Conservation (phyloP, 2,888 invertebrate genomes). For the Macropis europaea region DNA sequence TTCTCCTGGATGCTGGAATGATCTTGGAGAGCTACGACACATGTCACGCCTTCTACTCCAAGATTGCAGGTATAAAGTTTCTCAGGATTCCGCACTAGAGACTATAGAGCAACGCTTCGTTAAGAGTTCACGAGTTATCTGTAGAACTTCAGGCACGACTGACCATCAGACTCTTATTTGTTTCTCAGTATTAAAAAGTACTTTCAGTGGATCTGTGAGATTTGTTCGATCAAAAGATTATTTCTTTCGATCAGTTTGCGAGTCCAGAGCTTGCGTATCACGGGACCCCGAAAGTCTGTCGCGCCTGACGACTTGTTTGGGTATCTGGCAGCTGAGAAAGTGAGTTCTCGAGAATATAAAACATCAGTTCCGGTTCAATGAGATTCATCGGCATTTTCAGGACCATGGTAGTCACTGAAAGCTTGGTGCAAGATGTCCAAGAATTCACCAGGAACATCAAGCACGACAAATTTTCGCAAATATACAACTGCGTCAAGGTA, state of each 20-base stretch:
- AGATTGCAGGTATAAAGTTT: conserved; percentile 50
- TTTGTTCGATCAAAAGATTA: too few species aligned
- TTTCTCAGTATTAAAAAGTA: too few species aligned
- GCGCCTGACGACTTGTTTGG: conserved; percentile 55
- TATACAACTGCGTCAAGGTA: conserved; percentile 57
- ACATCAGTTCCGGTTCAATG: too few species aligned
- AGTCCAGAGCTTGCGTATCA: conserved; percentile 22
- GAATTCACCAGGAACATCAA: conserved; percentile 13
- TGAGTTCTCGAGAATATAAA: conserved; percentile 29
- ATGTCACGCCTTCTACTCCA: conserved; percentile 80
- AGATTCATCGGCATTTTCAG: conserved; percentile 37
- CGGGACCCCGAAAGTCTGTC: conserved; percentile 62
- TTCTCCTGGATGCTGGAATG: conserved; percentile 83
- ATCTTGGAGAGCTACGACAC: conserved; percentile 80
- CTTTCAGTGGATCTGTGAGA: too few species aligned
- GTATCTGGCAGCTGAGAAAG: conserved; percentile 67
- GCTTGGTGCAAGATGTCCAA: not conserved
- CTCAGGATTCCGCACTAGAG: not conserved
- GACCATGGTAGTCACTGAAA: conserved; percentile 22
- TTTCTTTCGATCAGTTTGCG: conserved; percentile 22
- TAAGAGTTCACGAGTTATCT: too few species aligned
- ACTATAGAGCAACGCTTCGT: too few species aligned
- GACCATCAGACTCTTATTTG: too few species aligned
- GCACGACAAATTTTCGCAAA: conserved; percentile 34
- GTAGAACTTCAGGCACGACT: too few species aligned